These are phyloP conservation scores for Dorcus parallelipipedus DNA, from an alignment of 2,888 invertebrate species.

Conservation along the genomic window DNA sequence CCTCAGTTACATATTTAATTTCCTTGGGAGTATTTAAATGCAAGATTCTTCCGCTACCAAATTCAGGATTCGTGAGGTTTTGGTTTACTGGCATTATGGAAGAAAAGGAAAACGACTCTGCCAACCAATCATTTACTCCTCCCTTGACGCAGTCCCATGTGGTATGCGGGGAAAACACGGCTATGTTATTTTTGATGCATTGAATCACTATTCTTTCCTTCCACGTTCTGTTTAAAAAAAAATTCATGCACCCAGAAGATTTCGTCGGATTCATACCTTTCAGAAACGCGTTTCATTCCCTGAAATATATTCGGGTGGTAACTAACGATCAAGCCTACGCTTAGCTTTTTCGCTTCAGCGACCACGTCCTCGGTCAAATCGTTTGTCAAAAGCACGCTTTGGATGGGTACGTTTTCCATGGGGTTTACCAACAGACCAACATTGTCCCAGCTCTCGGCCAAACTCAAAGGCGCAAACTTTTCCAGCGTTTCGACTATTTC, in stretches of 20 bases:
- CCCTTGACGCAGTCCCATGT: constrained; percentile 79
- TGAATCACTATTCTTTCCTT: constrained; percentile 77
- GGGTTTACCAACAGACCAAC: constrained; percentile 90
- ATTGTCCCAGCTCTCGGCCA: constrained; percentile 92
- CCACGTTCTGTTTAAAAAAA: constrained; percentile 55
- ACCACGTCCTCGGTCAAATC: constrained; percentile 88
- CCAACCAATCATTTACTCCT: constrained; percentile 94
- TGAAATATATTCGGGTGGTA: constrained; percentile 96
- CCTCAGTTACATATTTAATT: constrained; percentile 60
- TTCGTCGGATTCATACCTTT: constrained; percentile 53
- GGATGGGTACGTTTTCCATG: constrained; percentile 50
- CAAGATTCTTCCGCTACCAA: constrained; percentile 58
- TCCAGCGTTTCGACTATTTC: constrained; percentile 61
- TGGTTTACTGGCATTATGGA: constrained; percentile 43
- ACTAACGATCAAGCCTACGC: constrained; percentile 78
- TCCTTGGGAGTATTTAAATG: constrained; percentile 52
- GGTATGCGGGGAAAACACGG: constrained; percentile 92
- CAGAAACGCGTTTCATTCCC: constrained; percentile 74
- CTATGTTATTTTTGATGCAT: constrained; percentile 80
- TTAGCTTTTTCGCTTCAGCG: constrained; percentile 68
- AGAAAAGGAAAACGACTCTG: constrained; percentile 58
- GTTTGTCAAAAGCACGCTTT: constrained; percentile 79
- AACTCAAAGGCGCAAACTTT: constrained; percentile 63
- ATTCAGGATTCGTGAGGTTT: constrained; percentile 45
- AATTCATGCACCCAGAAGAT: not conserved